phyloP scores from a whole-genome alignment of 2,113 vertebrate genomes.

The Etheostoma spectabile region DNA sequence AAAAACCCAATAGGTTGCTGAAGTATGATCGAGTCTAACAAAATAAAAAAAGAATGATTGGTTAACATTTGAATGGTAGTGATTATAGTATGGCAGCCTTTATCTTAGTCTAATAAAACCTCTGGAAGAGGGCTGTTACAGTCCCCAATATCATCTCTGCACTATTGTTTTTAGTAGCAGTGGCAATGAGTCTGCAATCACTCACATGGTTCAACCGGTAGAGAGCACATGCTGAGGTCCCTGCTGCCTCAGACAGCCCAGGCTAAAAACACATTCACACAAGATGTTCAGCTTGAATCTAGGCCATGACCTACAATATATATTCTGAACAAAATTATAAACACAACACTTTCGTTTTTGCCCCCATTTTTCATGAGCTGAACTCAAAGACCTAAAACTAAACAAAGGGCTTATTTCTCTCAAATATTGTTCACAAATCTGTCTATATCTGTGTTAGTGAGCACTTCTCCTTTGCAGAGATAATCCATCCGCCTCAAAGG shows the following conservation, averaged over 20 bases:
- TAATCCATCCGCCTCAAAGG: no score
- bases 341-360: no score
- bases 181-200: constrained; percentile 39
- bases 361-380: no score
- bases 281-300: constrained; percentile 25
- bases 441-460: no score
- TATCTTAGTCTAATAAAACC: constrained; percentile 49
- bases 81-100: constrained; percentile 40
- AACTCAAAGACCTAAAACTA: no score
- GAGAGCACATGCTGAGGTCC: constrained; percentile 28
- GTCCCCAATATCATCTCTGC: background rate
- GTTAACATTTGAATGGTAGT: constrained; percentile 51
- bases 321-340: no score
- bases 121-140: no score
- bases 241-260: constrained; percentile 19
- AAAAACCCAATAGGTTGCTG: constrained; percentile 46
- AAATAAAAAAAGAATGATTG: constrained; percentile 35
- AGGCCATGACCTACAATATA: constrained; percentile 34
- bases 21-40: constrained; percentile 57
- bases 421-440: no score
- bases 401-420: no score
- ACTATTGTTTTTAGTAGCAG: constrained; percentile 20
- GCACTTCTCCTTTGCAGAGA: no score
- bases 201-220: constrained; percentile 15
- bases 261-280: background rate